Percentiles rank a stretch among this genome's conserved stretches.
phyloP scores from a whole-genome alignment of 2,113 vertebrate species.

The Struthio camelus region DNA sequence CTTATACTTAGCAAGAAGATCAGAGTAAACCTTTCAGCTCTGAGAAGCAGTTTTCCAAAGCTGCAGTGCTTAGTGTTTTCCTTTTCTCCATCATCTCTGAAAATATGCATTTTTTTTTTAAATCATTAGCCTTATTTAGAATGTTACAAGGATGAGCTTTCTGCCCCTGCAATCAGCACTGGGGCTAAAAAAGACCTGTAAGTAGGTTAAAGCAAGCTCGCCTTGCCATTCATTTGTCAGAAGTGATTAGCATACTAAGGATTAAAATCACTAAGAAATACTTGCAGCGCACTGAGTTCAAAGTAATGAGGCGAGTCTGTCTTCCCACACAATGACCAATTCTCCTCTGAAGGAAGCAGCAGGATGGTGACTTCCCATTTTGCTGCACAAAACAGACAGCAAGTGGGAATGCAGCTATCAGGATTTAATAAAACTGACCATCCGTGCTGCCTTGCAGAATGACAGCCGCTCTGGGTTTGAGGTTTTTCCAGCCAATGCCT shows the following conservation, averaged over 20 bases:
- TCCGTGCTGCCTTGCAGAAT: not conserved
- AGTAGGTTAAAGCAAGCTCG: not conserved
- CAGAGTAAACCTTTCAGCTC: not conserved
- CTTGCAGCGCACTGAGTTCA: not conserved
- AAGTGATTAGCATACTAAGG: not conserved
- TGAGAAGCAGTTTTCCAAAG: not conserved
- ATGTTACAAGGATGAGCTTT: not conserved
- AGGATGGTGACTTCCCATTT: not conserved
- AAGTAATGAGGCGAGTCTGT: not conserved
- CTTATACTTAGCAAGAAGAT: not conserved
- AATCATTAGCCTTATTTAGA: not conserved
- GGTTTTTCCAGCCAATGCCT: not conserved
- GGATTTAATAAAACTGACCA: not conserved
- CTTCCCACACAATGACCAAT: not conserved
- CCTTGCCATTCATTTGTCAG: not conserved
- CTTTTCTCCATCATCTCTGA: not conserved
- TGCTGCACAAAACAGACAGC: not conserved
- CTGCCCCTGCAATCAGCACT: not conserved
- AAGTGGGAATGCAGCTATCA: not conserved
- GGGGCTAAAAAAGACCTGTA: not conserved
- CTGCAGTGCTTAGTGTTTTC: not conserved
- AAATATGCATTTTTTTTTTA: not conserved
- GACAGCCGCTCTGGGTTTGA: accelerated
- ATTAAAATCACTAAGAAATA: not conserved
- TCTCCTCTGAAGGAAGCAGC: not conserved